Conservation (phyloP, 2,113 vertebrate species). For the Machaerirhynchus nigripectus region DNA sequence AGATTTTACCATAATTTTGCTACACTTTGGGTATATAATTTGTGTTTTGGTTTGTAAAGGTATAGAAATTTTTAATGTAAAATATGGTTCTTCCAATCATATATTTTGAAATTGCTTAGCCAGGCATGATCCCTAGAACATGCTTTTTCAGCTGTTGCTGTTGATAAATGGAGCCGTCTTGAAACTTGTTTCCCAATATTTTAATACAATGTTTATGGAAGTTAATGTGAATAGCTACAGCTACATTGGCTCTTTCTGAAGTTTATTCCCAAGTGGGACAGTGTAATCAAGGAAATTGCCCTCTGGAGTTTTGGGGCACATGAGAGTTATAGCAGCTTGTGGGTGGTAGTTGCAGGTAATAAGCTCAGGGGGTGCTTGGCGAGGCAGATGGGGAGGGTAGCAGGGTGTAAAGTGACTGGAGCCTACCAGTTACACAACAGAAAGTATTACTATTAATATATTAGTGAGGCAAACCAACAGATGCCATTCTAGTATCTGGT, state of each 20-base stretch:
- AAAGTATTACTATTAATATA: neutral
- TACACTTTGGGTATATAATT: neutral
- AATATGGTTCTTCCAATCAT: neutral
- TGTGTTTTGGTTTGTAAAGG: neutral
- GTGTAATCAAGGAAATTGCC: neutral
- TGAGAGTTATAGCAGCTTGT: rapidly evolving
- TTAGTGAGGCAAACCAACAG: neutral
- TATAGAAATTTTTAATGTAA: neutral
- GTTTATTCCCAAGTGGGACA: neutral
- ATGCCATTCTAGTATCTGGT: neutral
- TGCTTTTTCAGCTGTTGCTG: neutral
- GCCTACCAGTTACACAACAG: neutral
- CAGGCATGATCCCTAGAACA: neutral
- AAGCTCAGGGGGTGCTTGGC: neutral
- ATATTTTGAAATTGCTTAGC: neutral
- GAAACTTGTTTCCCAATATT: neutral
- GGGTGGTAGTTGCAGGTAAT: neutral
- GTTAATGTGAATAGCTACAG: neutral
- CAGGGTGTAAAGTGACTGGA: neutral
- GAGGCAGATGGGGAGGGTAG: neutral
- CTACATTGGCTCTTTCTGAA: neutral
- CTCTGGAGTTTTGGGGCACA: neutral
- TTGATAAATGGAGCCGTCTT: neutral
- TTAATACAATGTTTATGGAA: neutral
- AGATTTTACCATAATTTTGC: neutral